These are phyloP conservation scores for Cremastinae sp. DNA, from an alignment of 2,888 invertebrate genomes.

Conservation along the genomic window DNA sequence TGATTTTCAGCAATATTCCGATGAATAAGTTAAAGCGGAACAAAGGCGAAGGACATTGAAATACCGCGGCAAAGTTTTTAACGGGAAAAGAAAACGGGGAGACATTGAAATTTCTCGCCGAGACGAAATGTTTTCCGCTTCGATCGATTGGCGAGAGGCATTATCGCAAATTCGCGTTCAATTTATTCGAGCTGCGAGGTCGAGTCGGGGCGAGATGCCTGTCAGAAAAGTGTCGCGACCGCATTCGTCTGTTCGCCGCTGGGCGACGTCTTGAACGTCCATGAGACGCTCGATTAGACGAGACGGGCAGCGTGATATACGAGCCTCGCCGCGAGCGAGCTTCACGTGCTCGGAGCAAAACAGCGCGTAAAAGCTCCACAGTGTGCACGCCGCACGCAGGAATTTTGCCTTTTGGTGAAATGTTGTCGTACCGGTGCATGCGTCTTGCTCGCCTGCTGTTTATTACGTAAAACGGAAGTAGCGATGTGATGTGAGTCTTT, in stretches of 20 bases:
- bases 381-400: not conserved
- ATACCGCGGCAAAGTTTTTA: no score
- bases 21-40: no score
- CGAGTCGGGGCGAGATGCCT: constrained; percentile 40
- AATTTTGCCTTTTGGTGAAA: constrained; percentile 17
- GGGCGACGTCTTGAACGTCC: constrained; percentile 51
- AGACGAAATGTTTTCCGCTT: constrained; percentile 7
- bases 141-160: constrained; percentile 1
- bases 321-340: constrained; percentile 42
- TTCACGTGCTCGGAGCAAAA: constrained; percentile 10
- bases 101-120: not conserved
- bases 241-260: constrained; percentile 39
- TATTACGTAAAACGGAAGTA: constrained; percentile 60
- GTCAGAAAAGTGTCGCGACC: constrained; percentile 45
- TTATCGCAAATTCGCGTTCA: constrained; percentile 43
- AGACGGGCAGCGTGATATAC: constrained; percentile 64
- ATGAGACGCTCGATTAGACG: constrained; percentile 64
- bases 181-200: constrained; percentile 32
- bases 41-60: no score
- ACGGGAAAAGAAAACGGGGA: not conserved
- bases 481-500: constrained; percentile 25
- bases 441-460: constrained; percentile 10
- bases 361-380: constrained; percentile 5
- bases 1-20: not conserved
- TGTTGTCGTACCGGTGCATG: constrained; percentile 22